These are phyloP conservation scores for Lypha dubia DNA, from an alignment of 2,888 invertebrate genomes.

Conservation along the genomic window DNA sequence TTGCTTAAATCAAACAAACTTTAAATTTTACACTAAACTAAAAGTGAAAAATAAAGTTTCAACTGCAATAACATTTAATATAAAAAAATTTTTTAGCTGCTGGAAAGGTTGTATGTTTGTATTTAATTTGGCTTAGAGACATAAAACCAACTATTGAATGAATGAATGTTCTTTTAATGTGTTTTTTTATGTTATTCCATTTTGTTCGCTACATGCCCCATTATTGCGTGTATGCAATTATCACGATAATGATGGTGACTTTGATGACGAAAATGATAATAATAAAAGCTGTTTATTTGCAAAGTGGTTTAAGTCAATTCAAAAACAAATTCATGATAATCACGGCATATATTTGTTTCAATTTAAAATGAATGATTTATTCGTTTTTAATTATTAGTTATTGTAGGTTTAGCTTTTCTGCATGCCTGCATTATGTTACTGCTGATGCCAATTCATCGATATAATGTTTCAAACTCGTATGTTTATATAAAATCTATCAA, in stretches of 20 bases:
- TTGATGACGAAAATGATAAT: constrained; percentile 34
- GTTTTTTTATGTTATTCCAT: not conserved
- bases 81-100: constrained; percentile 28
- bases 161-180: constrained; percentile 9
- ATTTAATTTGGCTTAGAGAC: constrained; percentile 37
- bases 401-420: too few species aligned
- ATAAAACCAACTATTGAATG: constrained; percentile 5
- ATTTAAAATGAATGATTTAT: too few species aligned
- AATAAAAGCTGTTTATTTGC: not conserved
- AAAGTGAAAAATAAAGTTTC: constrained; percentile 30
- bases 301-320: not conserved
- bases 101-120: not conserved
- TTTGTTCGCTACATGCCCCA: constrained; percentile 2
- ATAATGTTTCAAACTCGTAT: too few species aligned
- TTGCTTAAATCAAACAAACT: not conserved
- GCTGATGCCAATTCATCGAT: too few species aligned
- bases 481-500: too few species aligned
- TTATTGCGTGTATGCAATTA: constrained; percentile 33
- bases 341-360: too few species aligned
- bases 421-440: too few species aligned
- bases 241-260: constrained; percentile 11
- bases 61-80: constrained; percentile 29
- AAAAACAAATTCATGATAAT: too few species aligned
- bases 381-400: too few species aligned
- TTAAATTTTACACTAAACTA: constrained; percentile 39